Base-by-base conservation (phyloP, 2,113 vertebrate genomes). In the Catharus bicknelli region DNA sequence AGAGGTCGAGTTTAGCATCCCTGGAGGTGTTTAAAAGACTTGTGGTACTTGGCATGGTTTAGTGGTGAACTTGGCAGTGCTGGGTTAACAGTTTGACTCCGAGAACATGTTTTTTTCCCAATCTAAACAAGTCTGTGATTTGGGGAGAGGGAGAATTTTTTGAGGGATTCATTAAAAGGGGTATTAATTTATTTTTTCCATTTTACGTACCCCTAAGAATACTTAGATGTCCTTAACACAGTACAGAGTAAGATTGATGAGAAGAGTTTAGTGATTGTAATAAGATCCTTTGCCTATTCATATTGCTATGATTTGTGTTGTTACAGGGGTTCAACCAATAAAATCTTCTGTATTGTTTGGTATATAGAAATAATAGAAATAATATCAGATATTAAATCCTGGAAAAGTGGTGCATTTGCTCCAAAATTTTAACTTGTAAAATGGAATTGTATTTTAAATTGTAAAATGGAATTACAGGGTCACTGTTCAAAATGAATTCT, bases 321-420 rank as follows among this genome's bases (percentile, higher is more conserved):
- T 72, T 90, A 59, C 27, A 68, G 66, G 23, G 5, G 6, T 55
- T 91, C 72, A 79, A 47, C 27, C 51, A 74, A 25, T 68, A 57
- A 74, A 82, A 66, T 91, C 30, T 82, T 61, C 40, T 17, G 9
- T 80, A n/a, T 64, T 84, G 53, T 81, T 90, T 83, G 63, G 48
- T 75, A 38, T 88, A 54, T 45, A 66, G 53, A 83, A 95, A 82
- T 83, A 74, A 27, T 61, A 59, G 53, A 83, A 95, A 82, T 83
- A 74, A 27, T 61, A 59, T 6, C 3, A 13, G 22, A 55, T 67
- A 68, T 38, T 64, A 67, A 67, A 36, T 54, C 55, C 43, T 59
- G 57, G 29, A 47, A 83, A 83, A 89, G 34, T 62, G 34, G 58
- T 69, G 11, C 17, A 32, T 53, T 76, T 76, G 13, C 7, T 26